phyloP scores from a whole-genome alignment of 2,888 invertebrate species.

The Amphipoea oculea region DNA sequence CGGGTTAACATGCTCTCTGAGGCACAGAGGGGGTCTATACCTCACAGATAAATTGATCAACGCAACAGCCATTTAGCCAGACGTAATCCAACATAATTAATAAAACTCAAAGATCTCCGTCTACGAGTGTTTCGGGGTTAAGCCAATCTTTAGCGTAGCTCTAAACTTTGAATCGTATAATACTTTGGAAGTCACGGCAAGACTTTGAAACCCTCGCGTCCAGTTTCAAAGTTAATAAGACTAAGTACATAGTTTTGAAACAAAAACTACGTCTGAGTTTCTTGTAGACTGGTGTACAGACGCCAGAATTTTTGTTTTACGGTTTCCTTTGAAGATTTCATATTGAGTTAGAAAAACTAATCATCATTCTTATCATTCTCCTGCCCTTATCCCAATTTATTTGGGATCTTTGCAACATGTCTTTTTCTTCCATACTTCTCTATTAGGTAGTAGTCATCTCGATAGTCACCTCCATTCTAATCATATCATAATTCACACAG shows the following conservation, averaged over 20 bases:
- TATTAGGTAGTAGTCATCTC: background rate
- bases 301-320: background rate
- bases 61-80: constrained; percentile 5
- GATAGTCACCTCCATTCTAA: background rate
- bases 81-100: constrained; percentile 56
- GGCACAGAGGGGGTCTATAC: background rate
- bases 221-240: constrained; percentile 50
- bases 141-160: constrained; percentile 35
- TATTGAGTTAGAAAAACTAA: background rate
- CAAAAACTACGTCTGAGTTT: constrained; percentile 28
- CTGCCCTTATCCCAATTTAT: background rate
- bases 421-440: background rate
- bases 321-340: background rate
- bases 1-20: constrained; percentile 4
- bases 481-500: background rate
- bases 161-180: constrained; percentile 45
- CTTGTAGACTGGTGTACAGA: background rate
- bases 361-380: background rate
- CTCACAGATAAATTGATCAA: constrained; percentile 20
- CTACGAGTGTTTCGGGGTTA: constrained; percentile 12
- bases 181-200: constrained; percentile 42
- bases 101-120: background rate
- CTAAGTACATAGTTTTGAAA: constrained; percentile 26
- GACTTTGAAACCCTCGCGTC: constrained; percentile 30
- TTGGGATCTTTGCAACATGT: background rate